A percentile compares a stretch with the other conserved stretches of the same genome.
Evolutionary conservation across 2,797 vertebrate genomes (phyloP).

Genomic region (Hipposideros larvatus): DNA sequence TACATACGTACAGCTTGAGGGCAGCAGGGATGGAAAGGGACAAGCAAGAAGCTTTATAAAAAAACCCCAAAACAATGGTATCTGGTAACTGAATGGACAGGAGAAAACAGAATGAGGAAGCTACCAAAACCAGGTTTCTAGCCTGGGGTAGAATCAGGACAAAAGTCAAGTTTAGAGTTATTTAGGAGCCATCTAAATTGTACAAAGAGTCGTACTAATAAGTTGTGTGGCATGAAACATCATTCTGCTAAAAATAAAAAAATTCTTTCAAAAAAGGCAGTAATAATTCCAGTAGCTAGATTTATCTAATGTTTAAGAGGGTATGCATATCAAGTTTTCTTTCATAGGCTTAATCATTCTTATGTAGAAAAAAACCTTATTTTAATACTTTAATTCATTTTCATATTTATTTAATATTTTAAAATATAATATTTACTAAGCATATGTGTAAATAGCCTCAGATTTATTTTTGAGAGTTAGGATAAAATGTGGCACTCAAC

Average conservation of each 20-base stretch:
- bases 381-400: background rate
- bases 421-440: background rate
- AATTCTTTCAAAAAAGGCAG: background rate
- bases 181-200: background rate
- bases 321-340: background rate
- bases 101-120: conserved; percentile 33
- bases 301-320: conserved; percentile 17
- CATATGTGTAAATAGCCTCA: background rate
- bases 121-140: background rate
- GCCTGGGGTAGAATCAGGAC: background rate
- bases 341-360: conserved; percentile 14
- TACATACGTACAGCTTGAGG: background rate
- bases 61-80: background rate
- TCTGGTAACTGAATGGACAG: background rate
- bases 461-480: background rate
- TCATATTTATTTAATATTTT: conserved; percentile 13
- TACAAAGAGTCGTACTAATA: background rate
- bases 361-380: background rate
- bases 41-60: background rate
- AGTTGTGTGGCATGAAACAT: background rate
- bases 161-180: background rate
- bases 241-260: background rate
- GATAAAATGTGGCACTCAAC: background rate
- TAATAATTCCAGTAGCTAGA: conserved; percentile 10
- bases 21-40: background rate